A percentile compares a stretch with the other conserved stretches of the same genome.
These are phyloP conservation scores for Anabas testudineus DNA, from an alignment of 2,797 vertebrate species.

Conservation along the genomic window DNA sequence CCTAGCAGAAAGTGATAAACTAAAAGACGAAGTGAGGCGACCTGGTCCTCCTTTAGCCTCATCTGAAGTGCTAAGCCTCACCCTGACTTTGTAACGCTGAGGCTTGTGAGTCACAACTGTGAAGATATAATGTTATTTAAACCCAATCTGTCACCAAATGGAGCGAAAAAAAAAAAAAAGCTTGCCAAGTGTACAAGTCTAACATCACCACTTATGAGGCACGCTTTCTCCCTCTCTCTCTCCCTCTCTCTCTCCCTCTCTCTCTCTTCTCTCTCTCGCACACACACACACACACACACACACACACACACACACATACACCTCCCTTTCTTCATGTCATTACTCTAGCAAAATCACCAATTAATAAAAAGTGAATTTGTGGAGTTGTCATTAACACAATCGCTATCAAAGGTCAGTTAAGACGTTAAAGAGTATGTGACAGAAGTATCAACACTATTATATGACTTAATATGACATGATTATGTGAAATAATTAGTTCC, in stretches of 20 bases:
- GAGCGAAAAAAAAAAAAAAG: constrained; percentile 51
- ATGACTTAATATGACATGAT: constrained; percentile 63
- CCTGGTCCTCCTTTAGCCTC: constrained; percentile 70
- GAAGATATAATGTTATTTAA: constrained; percentile 81
- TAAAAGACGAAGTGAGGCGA: constrained; percentile 68
- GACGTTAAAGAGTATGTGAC: constrained; percentile 67
- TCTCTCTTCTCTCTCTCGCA: no score
- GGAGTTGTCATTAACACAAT: constrained; percentile 68
- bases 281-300: constrained; percentile 16
- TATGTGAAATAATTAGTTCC: constrained; percentile 69
- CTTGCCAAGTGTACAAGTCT: constrained; percentile 78
- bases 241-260: no score
- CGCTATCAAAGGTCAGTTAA: constrained; percentile 66
- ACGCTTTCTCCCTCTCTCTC: no score
- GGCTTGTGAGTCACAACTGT: constrained; percentile 82
- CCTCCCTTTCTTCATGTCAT: constrained; percentile 66
- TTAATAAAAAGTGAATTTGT: constrained; percentile 72
- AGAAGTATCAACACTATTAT: constrained; percentile 70
- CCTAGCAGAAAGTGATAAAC: constrained; percentile 65
- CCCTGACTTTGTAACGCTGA: constrained; percentile 72
- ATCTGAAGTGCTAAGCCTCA: constrained; percentile 78
- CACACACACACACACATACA: constrained; percentile 31
- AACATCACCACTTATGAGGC: constrained; percentile 68
- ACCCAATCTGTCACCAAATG: constrained; percentile 83
- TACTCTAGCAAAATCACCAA: constrained; percentile 69